A percentile compares a stretch with the other conserved stretches of the same genome.
Evolutionary conservation across 2,113 vertebrate genomes (phyloP).

Genomic region (Leucosticte australis): DNA sequence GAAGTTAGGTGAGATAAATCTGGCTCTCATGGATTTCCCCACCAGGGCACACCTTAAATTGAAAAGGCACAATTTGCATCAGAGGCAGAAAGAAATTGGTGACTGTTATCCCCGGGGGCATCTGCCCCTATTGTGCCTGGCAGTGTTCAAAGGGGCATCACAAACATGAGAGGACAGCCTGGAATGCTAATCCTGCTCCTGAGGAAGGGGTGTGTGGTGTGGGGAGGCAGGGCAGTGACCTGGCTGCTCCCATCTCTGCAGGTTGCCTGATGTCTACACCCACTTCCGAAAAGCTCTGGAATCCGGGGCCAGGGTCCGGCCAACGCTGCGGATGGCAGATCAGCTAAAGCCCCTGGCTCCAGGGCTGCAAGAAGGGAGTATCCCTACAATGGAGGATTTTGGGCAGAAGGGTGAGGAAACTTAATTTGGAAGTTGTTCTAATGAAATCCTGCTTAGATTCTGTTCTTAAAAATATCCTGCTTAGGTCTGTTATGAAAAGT

Average conservation of each 20-base stretch:
- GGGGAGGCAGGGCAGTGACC: not conserved
- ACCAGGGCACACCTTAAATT: not conserved
- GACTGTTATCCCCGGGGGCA: not conserved
- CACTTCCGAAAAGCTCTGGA: slow-evolving; percentile 81
- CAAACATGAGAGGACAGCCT: not conserved
- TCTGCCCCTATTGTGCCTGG: not conserved
- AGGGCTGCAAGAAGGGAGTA: slow-evolving; percentile 75
- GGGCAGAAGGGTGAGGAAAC: slow-evolving; percentile 70
- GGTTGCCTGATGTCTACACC: slow-evolving; percentile 82
- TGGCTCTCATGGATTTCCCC: not conserved
- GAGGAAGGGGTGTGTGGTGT: not conserved
- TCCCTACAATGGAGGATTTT: slow-evolving; percentile 74
- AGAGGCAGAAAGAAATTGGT: not conserved
- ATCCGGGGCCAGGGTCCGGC: slow-evolving; percentile 66
- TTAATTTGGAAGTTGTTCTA: not conserved
- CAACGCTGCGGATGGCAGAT: slow-evolving; percentile 54
- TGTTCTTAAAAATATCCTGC: not conserved
- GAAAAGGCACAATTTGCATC: not conserved
- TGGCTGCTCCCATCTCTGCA: not conserved
- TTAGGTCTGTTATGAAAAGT: not conserved
- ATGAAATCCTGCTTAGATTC: not conserved
- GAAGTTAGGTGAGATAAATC: not conserved
- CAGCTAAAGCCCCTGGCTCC: slow-evolving; percentile 72
- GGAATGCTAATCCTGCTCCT: not conserved
- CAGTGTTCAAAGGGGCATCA: not conserved